Base-by-base conservation (phyloP, 2,113 vertebrate genomes). In the Scalopus aquaticus region DNA sequence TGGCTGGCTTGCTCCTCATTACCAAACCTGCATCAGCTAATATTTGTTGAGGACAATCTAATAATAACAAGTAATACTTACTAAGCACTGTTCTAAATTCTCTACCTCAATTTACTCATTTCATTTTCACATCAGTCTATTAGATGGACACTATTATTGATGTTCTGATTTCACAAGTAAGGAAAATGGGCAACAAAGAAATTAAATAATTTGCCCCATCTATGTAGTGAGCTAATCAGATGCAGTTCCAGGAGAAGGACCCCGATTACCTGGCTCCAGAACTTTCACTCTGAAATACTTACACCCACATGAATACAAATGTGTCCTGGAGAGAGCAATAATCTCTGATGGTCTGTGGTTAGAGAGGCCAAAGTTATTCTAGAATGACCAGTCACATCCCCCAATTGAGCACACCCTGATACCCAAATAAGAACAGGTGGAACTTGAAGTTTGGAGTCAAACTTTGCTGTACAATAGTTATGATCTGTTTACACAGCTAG, bases 151-250 rank as follows among this genome's bases (percentile, higher is more conserved):
- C 19, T 46, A 24, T 90, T 67, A 72, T 39, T 70, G 19, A 22
- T 56, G 54, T 77, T 76, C 51, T 9, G 7, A 39, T 16, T 96
- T 93, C 89, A 95, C 20, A 79, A 90, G 88, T 58, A 89, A 74
- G 37, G 74, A 54, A 37, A 86, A 9, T 86, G 37, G 69, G 20
- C 12, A 91, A 39, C 13, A 64, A 88, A 32, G 3, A 56, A 80
- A 79, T 78, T 49, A 90, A 76, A 13, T 84, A 28, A 67, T 79
- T 77, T 67, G 2, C 10, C 62, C 35, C 35, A 67, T 9, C 77
- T n/a, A 56, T 56, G 51, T 37, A 28, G 4, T 46, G 2, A 67
- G 13, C 26, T 54, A 60, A 28, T 35, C 83, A 92, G 28, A 19
- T 24, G 0, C 7, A 85, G 54, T 37, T 69, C 3, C 20, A 60